A percentile compares a stretch with the other conserved stretches of the same genome.
Conservation (phyloP, 1,140 invertebrate genomes). For the Babylonia areolata region DNA sequence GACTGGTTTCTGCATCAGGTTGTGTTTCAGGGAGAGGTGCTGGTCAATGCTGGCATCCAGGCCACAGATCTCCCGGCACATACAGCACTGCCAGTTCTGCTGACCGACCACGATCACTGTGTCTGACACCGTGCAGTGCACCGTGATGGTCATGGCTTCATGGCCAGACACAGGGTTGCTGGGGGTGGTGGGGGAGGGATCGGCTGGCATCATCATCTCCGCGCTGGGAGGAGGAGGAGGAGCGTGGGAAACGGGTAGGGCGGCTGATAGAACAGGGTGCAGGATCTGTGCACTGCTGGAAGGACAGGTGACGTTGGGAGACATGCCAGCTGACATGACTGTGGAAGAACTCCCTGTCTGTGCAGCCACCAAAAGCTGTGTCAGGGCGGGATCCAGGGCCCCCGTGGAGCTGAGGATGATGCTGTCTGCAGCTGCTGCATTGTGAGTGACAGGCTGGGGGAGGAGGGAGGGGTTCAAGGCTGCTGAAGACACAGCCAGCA, state of each 20-base stretch:
- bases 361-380: not conserved
- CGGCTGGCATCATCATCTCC: not conserved
- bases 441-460: not conserved
- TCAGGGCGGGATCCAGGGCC: not conserved
- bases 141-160: conserved; percentile 29
- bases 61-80: conserved; percentile 19
- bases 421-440: not conserved
- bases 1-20: not conserved
- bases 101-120: conserved; percentile 24
- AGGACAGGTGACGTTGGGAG: not conserved
- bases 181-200: not conserved
- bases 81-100: conserved; percentile 35
- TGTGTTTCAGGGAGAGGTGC: conserved; percentile 20
- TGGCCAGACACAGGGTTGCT: not conserved
- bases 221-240: not conserved
- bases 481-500: not conserved
- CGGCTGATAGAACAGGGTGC: not conserved
- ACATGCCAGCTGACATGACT: not conserved
- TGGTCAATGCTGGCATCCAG: conserved; percentile 33
- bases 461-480: not conserved
- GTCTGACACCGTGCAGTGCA: conserved; percentile 29
- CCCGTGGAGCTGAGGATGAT: not conserved
- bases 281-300: not conserved
- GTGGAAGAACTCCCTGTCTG: not conserved
- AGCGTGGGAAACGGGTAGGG: not conserved